Evolutionary conservation across 2,113 vertebrate species (phyloP), one percentile per base, ranked within the genome.

Genomic region (Silurus meridionalis): DNA sequence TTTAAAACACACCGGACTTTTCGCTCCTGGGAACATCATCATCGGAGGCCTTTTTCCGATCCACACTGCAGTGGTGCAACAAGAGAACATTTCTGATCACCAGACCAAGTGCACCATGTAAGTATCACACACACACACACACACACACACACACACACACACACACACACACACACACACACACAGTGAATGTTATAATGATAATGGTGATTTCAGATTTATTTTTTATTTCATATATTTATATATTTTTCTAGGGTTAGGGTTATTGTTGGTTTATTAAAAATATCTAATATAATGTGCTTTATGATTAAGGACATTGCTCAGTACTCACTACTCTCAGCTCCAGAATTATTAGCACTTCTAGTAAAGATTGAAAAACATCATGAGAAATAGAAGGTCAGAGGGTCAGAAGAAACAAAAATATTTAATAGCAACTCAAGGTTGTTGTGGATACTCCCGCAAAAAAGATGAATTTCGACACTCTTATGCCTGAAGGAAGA

Each of bases 21-120:
- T 77, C 4, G 88, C 88, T 6, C 87, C 89, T 5, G 94, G 94
- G 67, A 89, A 94, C 71, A 79, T 94, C 57, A 88, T 93, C 60
- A 92, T 95, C 4, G 93, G 91, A 48, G 93, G 93, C 50, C 86
- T 95, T 28, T 93, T 94, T 69, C 50, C 92, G 6, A 80, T 93
- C 74, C 94, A 95, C 80, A 82, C 61, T 13, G 66, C 11, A 0
- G 90, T 91, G 1, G 15, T 17, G 3, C 86, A 69, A 58, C 2
- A 25, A 0, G 88, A 90, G 61, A 88, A 89, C 28, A 61, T 91
- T 17, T 93, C 93, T 81, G 88, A 90, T 77, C 96, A 96, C 28
- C 89, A 93, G n/a, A 91, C 91, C 81, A 91, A 89, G 3, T 98
- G 97, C 74, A 88, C 91, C 80, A 91, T 93, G 96, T 98, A 85